A percentile compares a stretch with the other conserved stretches of the same genome.
These are phyloP conservation scores for Thinocorus orbignyianus DNA, from an alignment of 2,113 vertebrate genomes.

Conservation along the genomic window DNA sequence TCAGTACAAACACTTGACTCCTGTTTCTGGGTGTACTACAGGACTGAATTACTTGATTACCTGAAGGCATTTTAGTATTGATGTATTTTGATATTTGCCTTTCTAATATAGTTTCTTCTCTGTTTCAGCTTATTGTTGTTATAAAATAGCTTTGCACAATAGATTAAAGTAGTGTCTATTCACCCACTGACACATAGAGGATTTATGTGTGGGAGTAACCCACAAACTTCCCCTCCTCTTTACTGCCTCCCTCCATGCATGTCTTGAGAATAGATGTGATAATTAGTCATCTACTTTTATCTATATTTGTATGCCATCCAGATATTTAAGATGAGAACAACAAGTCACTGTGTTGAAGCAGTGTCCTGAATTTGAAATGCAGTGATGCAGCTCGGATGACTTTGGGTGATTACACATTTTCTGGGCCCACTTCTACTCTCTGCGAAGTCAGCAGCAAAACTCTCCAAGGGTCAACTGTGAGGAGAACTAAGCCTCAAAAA, in stretches of 20 bases:
- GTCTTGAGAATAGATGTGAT: constrained; percentile 60
- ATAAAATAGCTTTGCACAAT: constrained; percentile 55
- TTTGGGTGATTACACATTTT: neutral
- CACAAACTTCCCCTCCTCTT: constrained; percentile 57
- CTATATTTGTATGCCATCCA: constrained; percentile 52
- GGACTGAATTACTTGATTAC: constrained; percentile 46
- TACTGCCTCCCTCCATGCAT: constrained; percentile 32
- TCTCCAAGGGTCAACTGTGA: neutral
- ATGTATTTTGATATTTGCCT: constrained; percentile 57
- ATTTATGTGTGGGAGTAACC: constrained; percentile 70
- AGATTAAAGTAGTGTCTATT: constrained; percentile 59
- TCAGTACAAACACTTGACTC: constrained; percentile 56
- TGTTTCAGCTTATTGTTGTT: constrained; percentile 60
- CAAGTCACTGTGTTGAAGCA: neutral
- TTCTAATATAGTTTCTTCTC: constrained; percentile 49
- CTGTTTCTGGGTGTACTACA: constrained; percentile 1
- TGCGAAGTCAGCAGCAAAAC: neutral
- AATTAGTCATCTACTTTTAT: constrained; percentile 68
- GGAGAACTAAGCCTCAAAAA: neutral
- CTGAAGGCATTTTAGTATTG: constrained; percentile 42
- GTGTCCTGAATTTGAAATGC: constrained; percentile 26
- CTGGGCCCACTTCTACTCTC: neutral
- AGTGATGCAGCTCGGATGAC: neutral
- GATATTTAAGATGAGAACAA: constrained; percentile 50
- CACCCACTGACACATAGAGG: constrained; percentile 52